Percentiles rank a stretch among this genome's conserved stretches.
phyloP scores from a whole-genome alignment of 2,888 invertebrate species.

The Gymnocheta viridis region DNA sequence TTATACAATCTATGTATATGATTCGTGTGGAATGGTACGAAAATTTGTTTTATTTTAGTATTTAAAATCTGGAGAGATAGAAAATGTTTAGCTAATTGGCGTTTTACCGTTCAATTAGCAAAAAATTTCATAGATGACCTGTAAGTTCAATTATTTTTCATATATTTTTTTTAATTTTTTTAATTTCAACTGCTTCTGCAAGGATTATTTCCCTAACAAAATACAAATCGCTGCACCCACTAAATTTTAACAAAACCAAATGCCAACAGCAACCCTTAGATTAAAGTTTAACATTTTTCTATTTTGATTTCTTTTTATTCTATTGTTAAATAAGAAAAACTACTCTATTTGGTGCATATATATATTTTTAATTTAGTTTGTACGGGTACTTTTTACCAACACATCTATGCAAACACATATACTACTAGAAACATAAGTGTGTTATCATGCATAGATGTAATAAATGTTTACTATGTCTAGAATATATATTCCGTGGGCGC shows the following conservation, averaged over 20 bases:
- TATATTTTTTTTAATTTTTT: background rate
- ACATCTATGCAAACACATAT: constrained; percentile 2
- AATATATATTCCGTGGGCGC: constrained; percentile 67
- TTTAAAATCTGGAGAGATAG: too few species aligned
- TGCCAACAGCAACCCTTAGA: constrained; percentile 46
- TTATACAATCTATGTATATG: too few species aligned
- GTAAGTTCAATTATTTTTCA: too few species aligned
- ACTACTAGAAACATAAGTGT: background rate
- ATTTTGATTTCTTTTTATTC: constrained; percentile 17
- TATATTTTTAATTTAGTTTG: constrained; percentile 26
- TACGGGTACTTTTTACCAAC: background rate
- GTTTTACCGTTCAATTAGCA: too few species aligned
- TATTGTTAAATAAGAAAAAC: constrained; percentile 25
- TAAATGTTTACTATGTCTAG: constrained; percentile 11
- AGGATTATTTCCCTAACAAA: constrained; percentile 20
- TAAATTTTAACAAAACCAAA: constrained; percentile 34
- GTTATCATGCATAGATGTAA: constrained; percentile 8
- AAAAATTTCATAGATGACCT: too few species aligned
- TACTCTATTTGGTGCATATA: background rate
- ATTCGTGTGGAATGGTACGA: too few species aligned
- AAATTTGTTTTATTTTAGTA: too few species aligned
- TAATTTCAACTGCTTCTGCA: background rate
- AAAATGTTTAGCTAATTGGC: too few species aligned
- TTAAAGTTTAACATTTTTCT: constrained; percentile 43
- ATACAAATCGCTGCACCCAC: constrained; percentile 42